These are phyloP conservation scores for Prunella fulvescens DNA, from an alignment of 2,113 vertebrate genomes.

Conservation along the genomic window DNA sequence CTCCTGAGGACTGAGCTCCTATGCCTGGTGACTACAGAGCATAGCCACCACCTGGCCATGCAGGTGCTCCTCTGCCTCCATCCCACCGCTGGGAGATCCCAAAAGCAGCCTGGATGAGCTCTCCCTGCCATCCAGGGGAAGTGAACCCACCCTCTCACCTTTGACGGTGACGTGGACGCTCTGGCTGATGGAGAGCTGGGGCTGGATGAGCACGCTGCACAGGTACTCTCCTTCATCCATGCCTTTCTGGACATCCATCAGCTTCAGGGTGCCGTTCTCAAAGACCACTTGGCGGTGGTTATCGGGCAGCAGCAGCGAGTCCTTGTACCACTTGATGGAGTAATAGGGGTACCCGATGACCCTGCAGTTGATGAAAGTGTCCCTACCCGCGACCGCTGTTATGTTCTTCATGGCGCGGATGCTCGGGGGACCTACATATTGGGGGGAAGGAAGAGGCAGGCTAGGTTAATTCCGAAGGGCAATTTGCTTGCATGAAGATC, in stretches of 20 bases:
- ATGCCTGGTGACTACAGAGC: rapidly evolving
- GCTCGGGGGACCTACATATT: conserved; percentile 85
- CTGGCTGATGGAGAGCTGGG: conserved; percentile 96
- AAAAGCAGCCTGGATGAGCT: rapidly evolving
- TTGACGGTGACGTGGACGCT: conserved; percentile 95
- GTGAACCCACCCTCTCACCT: conserved; percentile 73
- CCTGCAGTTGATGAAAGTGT: conserved; percentile 97
- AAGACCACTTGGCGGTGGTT: conserved; percentile 99
- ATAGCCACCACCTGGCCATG: rapidly evolving
- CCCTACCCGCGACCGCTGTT: conserved; percentile 93
- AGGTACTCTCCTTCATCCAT: conserved; percentile 97
- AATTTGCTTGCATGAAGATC: background rate
- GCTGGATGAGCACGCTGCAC: conserved; percentile 97
- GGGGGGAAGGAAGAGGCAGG: conserved; percentile 64
- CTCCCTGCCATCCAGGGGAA: rapidly evolving
- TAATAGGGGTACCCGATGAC: conserved; percentile 99
- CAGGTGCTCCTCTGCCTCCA: background rate
- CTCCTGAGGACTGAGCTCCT: background rate
- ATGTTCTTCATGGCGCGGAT: conserved; percentile 98
- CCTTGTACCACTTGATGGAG: conserved; percentile 99
- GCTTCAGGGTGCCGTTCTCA: conserved; percentile 95
- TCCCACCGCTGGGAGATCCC: background rate
- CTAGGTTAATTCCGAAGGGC: conserved; percentile 63
- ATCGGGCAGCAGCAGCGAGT: conserved; percentile 90
- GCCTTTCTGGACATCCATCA: conserved; percentile 96